phyloP scores from a whole-genome alignment of 2,113 vertebrate species.

The Petrocephalus zakoni region DNA sequence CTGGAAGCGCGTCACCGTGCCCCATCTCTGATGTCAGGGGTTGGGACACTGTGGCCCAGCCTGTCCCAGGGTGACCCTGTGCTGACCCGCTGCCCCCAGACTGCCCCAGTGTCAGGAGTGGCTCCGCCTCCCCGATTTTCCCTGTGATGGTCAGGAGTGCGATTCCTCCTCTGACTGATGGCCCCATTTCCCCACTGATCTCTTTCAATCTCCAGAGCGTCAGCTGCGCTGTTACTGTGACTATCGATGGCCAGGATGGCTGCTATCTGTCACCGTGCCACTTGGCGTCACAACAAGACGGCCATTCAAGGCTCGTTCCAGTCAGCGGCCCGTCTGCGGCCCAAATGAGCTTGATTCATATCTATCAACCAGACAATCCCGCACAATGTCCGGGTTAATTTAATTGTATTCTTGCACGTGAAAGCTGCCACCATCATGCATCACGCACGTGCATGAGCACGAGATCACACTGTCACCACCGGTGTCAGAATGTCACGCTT shows the following conservation, averaged over 20 bases:
- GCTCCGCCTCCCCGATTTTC: constrained; percentile 36
- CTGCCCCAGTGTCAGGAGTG: constrained; percentile 33
- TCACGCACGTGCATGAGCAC: background rate
- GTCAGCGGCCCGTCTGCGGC: background rate
- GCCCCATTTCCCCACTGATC: constrained; percentile 54
- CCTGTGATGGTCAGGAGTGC: background rate
- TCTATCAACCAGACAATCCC: background rate
- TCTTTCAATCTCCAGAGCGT: constrained; percentile 38
- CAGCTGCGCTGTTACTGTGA: background rate
- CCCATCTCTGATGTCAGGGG: background rate
- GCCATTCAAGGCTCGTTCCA: background rate
- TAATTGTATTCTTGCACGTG: background rate
- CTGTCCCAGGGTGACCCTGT: constrained; percentile 43
- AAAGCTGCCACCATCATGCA: background rate
- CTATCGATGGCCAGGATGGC: background rate
- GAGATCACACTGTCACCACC: background rate
- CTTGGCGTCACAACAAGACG: background rate
- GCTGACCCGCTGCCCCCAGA: constrained; percentile 49
- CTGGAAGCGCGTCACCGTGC: background rate
- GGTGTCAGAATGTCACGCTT: background rate
- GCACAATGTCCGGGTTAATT: background rate
- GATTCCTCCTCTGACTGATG: constrained; percentile 44
- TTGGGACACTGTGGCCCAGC: background rate
- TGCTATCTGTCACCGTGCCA: background rate
- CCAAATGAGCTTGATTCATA: background rate